Percentiles rank a stretch among this genome's conserved stretches.
Evolutionary conservation across 2,113 vertebrate genomes (phyloP).

Genomic region (Gallinago paraguaiae): DNA sequence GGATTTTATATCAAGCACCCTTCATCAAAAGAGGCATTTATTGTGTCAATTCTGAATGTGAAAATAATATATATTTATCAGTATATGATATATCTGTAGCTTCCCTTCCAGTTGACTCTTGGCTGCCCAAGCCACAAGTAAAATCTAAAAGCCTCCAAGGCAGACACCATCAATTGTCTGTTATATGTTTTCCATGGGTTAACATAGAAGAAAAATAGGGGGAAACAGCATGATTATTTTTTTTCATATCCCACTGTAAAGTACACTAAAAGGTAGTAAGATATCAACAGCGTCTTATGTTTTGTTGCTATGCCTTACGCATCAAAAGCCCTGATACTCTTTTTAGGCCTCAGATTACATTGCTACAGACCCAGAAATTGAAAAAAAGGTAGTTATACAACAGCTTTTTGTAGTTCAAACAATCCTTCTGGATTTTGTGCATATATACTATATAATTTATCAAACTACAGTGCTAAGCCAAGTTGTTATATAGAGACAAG

Average conservation of each 20-base stretch:
- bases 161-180: not conserved
- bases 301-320: not conserved
- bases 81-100: not conserved
- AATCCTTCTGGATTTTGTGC: constrained; percentile 11
- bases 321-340: not conserved
- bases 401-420: constrained; percentile 13
- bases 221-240: not conserved
- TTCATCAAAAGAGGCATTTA: not conserved
- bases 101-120: not conserved
- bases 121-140: not conserved
- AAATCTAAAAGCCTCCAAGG: not conserved
- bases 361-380: not conserved
- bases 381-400: not conserved
- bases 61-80: not conserved
- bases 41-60: not conserved
- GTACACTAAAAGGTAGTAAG: not conserved
- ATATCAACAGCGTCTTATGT: not conserved
- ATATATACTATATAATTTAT: constrained; percentile 22
- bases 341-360: not conserved
- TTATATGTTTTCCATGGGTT: not conserved
- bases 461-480: constrained; percentile 17
- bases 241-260: not conserved
- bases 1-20: not conserved
- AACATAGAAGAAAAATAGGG: not conserved
- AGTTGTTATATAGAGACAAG: constrained; percentile 26